Conservation (phyloP, 2,113 vertebrate species). For the Scophthalmus maximus region DNA sequence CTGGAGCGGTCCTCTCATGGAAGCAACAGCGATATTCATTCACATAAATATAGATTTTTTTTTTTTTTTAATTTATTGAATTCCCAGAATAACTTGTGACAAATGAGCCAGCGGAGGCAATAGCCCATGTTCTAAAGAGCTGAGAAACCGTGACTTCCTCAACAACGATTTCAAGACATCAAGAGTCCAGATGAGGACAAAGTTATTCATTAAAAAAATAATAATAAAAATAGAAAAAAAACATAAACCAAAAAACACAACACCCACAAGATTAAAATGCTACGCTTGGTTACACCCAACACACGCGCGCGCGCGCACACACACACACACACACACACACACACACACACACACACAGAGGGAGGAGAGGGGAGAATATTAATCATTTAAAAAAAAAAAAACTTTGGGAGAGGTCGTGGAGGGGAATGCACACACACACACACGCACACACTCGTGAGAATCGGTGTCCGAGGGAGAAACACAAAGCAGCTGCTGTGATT, state of each 20-base stretch:
- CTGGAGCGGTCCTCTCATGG: background rate
- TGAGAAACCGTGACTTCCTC: background rate
- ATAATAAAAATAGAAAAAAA: background rate
- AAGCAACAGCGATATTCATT: background rate
- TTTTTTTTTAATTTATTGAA: too few species aligned
- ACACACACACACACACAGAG: background rate
- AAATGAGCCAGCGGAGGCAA: background rate
- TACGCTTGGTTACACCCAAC: slow-evolving; percentile 56
- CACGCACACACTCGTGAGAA: slow-evolving; percentile 11
- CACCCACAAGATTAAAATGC: slow-evolving; percentile 27
- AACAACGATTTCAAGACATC: too few species aligned
- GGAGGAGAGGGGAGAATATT: slow-evolving; percentile 36
- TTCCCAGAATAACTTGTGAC: background rate
- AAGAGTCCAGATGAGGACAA: background rate
- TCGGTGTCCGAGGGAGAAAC: slow-evolving; percentile 30
- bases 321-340: background rate
- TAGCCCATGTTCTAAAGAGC: background rate
- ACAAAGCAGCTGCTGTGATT: slow-evolving; percentile 62
- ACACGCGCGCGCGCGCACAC: background rate
- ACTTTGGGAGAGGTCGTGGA: slow-evolving; percentile 57
- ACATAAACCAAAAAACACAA: slow-evolving; percentile 3
- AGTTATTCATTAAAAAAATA: too few species aligned
- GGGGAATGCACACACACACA: slow-evolving; percentile 21
- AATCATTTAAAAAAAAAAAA: slow-evolving; percentile 46
- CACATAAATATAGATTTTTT: background rate